Base-by-base conservation (phyloP, 2,113 vertebrate genomes). In the Oncorhynchus masou region DNA sequence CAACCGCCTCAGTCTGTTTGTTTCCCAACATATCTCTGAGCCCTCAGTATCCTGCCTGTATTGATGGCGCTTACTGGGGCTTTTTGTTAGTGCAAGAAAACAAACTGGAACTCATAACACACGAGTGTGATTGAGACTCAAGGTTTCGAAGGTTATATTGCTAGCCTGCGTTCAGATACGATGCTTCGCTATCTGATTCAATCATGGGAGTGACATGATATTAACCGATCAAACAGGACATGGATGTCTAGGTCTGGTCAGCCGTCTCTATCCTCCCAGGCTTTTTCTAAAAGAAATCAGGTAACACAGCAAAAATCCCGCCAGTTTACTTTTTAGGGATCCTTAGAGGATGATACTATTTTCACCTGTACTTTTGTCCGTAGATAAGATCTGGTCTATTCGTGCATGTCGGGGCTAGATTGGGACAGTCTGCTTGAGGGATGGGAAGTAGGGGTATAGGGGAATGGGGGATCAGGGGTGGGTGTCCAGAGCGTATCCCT, bases 401-500 rank as follows among this genome's bases (percentile, higher is more conserved):
- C n/a, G 5, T 62, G n/a, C 59, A 9, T 62, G 59, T 16, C n/a
- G 19, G 59, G 59, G 59, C 19, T 62, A 34, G 67, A 27, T 68
- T 68, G 67, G 20, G 16, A 19, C 2, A 31, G 67, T 6, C 31
- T 34, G 31, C 67, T 68, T 20, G 19, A 27, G 31, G 19, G 31
- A 31, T 39, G 15, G 25, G 25, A 67, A 12, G 29, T 67, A 29
- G 15, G 71, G 59, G 60, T 72, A 25, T 68, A 74, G 80, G 73
- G 73, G 57, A 51, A 27, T 31, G 16, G 1, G 62, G 78, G 54
- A 74, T 71, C 68, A 66, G 45, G 31, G 69, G 24, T 5, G 59
- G 77, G 73, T 75, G 74, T 82, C 27, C 27, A 25, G 6, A 39
- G 60, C 68, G 87, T 88, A 91, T 91, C 86, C 81, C 67, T 92